Evolutionary conservation across 35 echinoderm and acorn worm genomes (phyloP), one percentile per base, ranked within the genome.

Genomic region (Acanthaster planci): DNA sequence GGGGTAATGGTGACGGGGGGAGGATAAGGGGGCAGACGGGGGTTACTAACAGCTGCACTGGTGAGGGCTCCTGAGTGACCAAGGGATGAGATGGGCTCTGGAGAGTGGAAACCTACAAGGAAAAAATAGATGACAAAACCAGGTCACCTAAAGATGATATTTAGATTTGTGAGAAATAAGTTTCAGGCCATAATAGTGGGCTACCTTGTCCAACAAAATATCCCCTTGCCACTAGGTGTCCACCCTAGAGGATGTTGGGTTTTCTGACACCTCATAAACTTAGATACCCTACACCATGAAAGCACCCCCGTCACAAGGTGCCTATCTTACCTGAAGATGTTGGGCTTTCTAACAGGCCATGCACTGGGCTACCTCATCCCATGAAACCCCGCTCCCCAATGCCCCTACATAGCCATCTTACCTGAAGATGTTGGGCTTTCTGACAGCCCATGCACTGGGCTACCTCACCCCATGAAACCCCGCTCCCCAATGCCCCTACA

Each of bases 401-500:
- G 19, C n/a, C 5, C n/a, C 36, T 72, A 34, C 36, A 34, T 34
- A 29, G 23, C 27, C 0, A 35, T n/a, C 40, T 18, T 30, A 89
- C 79, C 60, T 84, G 57, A 82, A 84, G 95, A 93, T 27, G 91
- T 93, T 42, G 91, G 95, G 55, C 95, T 98, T 23, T 90, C 92
- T 58, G 95, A 93, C 27, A 97, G 51, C 37, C 88, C 91, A 37
- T 90, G 80, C 12, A 93, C 85, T 0, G 91, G 85, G 77, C 95
- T 93, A 54, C 82, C 76, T 29, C 88, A 84, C 17, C 86, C 95
- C 55, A 85, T 78, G 26, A 82, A 84, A 14, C 88, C 87, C 22
- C 90, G 55, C 17, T 97, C 95, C 54, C 93, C 95, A 40, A 97
- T 82, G 19, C 94, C 94, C n/a, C n/a, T n/a, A n/a, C n/a, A n/a